Base-by-base conservation (phyloP, 2,113 vertebrate species). In the Menidia beryllina region DNA sequence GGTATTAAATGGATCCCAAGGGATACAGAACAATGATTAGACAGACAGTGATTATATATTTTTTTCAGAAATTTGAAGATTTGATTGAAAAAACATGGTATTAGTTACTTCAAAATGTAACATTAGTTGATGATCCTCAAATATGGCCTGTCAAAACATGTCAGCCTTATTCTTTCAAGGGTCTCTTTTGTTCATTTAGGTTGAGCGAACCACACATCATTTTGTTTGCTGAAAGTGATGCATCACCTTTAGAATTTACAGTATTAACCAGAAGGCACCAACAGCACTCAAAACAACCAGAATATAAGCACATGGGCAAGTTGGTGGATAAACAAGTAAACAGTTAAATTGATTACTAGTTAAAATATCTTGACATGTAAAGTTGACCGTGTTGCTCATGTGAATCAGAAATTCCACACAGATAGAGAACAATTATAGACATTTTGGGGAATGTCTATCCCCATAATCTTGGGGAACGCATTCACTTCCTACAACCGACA, bases 1-100 rank as follows among this genome's bases (percentile, higher is more conserved):
- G 66, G 19, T 20, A 69, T 51, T 63, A 67, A 43, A 69, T 9
- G 56, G 25, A 48, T 45, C 41, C 52, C 39, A 60, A 47, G 47
- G 13, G 6, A 55, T 36, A 55, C 21, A 41, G 21, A 48, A 38
- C 54, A 41, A 41, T 17, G 4, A 63, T 53, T 24, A 45, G 14
- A 72, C 51, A 39, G 17, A 41, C 26, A 51, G 20, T 43, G 23
- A 30, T 41, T 53, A 14, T 26, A 30, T 50, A 39, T 17, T 17
- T 60, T 55, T 70, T 15, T 27, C 0, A 23, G 26, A 54, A 10
- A 27, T n/a, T 25, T 51, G 0, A 57, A 30, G 9, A 45, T 49
- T 54, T 51, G 24, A 14, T 50, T 60, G 11, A 56, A 3, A 7
- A 56, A 56, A 56, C 4, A 15, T 36, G 47, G 26, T 1, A 36